Evolutionary conservation across 2,888 invertebrate species (phyloP), one percentile per base, ranked within the genome.

Genomic region (Ectropis crepuscularia): DNA sequence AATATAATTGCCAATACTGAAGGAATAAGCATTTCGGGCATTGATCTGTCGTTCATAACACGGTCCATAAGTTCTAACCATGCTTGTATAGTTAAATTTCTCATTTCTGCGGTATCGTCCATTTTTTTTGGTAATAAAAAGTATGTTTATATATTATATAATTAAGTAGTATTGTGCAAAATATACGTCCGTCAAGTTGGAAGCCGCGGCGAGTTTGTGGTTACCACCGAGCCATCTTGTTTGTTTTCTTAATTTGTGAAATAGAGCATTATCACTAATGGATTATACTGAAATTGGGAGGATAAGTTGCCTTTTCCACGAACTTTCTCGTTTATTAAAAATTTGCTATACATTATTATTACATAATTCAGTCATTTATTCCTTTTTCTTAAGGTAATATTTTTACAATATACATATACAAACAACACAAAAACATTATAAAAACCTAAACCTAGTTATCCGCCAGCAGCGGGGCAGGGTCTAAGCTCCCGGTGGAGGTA

Each of bases 31-130:
- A 77, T 61, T 43, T 71, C 68, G 0, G 75, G 47, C 78, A 75
- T 80, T 0, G 77, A 67, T 12, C 81, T 77, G 16, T 72, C 69
- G 12, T 51, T 68, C 5, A 76, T 53, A 28, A 76, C 58, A 43
- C 64, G 73, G 11, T 73, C 73, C 10, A 83, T 65, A 53, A 84
- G 80, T 9, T 76, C 62, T 0, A 75, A 68, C 86, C 85, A 86
- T 54, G 77, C 61, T 64, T 64, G 28, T 6, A 57, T 45, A 11
- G 55, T 55, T 38, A 55, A 51, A 16, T 64, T 55, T 57, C 48
- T 60, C n/a, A 39, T 57, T 7, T 64, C 60, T 0, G 57, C 12
- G 5, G 51, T 7, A 10, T 64, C 60, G 10, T 47, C n/a, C 59
- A 60, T 59, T 54, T 54, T 59, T 5, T 39, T 38, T 0, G 4